phyloP scores from a whole-genome alignment of 2,888 invertebrate species.

The Drosophila testacea region DNA sequence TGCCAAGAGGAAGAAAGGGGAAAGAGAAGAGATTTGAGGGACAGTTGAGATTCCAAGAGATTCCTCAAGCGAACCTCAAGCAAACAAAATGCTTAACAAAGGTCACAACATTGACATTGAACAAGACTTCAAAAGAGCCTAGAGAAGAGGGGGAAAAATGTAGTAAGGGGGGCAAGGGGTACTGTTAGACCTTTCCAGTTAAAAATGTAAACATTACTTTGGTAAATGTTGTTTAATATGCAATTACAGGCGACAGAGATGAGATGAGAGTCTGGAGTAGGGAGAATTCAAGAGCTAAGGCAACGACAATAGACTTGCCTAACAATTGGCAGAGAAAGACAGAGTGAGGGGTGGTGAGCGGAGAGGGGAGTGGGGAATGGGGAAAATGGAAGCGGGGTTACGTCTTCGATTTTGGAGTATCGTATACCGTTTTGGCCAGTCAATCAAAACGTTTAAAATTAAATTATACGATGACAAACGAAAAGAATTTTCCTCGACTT shows the following conservation, averaged over 20 bases:
- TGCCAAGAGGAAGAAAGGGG: background rate
- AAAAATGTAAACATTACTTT: slow-evolving; percentile 61
- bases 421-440: slow-evolving; percentile 68
- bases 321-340: background rate
- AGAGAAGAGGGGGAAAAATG: background rate
- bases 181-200: slow-evolving; percentile 47
- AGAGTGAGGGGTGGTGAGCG: background rate
- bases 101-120: slow-evolving; percentile 79
- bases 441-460: slow-evolving; percentile 75
- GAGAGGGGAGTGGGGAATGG: too few relatives aligned
- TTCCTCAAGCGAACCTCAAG: slow-evolving; percentile 51
- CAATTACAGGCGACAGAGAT: slow-evolving; percentile 63
- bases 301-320: slow-evolving; percentile 45
- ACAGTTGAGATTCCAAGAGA: slow-evolving; percentile 35
- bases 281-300: background rate
- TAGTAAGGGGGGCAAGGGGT: background rate
- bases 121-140: slow-evolving; percentile 46
- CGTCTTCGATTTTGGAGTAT: slow-evolving; percentile 27
- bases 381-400: background rate
- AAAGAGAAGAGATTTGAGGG: slow-evolving; percentile 4
- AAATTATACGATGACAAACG: slow-evolving; percentile 78
- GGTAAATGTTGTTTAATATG: slow-evolving; percentile 78
- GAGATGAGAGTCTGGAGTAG: slow-evolving; percentile 7
- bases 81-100: slow-evolving; percentile 79
- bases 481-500: slow-evolving; percentile 58